These are phyloP conservation scores for Orthosia gracilis DNA, from an alignment of 2,888 invertebrate genomes.

Conservation along the genomic window DNA sequence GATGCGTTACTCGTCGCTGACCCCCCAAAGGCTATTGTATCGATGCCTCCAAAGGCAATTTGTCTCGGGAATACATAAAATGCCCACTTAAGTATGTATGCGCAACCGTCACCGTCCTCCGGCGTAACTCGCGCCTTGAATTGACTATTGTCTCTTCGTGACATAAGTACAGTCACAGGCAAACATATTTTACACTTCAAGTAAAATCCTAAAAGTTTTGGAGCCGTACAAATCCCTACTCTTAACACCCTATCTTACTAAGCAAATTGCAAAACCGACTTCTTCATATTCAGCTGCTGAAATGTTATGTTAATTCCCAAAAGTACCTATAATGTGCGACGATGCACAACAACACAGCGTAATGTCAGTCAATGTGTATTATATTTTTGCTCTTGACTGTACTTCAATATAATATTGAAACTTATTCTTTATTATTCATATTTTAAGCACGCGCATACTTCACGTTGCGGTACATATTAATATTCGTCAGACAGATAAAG, in stretches of 20 bases:
- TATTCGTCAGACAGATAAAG: slow-evolving; percentile 63
- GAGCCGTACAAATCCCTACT: too few species aligned
- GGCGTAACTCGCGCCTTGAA: slow-evolving; percentile 77
- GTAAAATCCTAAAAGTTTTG: neutral
- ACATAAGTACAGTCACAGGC: slow-evolving; percentile 45
- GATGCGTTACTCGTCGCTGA: slow-evolving; percentile 73
- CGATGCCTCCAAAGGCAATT: slow-evolving; percentile 79
- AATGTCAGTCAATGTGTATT: neutral
- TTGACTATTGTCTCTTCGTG: slow-evolving; percentile 78
- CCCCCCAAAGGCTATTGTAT: slow-evolving; percentile 76
- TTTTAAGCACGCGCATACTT: slow-evolving; percentile 67
- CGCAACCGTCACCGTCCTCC: slow-evolving; percentile 71
- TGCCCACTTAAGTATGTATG: slow-evolving; percentile 73
- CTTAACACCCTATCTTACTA: too few species aligned
- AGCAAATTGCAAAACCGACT: too few species aligned
- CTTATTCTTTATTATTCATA: slow-evolving; percentile 66
- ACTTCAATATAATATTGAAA: slow-evolving; percentile 57
- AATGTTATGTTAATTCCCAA: too few species aligned
- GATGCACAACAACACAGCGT: neutral
- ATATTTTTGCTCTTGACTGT: slow-evolving; percentile 16
- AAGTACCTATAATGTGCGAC: too few species aligned
- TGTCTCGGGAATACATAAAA: slow-evolving; percentile 83
- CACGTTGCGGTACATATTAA: slow-evolving; percentile 58
- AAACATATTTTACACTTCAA: neutral
- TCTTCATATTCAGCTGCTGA: too few species aligned